Conservation (phyloP, 2,797 vertebrate species). For the Stomatorhinus walkeri region DNA sequence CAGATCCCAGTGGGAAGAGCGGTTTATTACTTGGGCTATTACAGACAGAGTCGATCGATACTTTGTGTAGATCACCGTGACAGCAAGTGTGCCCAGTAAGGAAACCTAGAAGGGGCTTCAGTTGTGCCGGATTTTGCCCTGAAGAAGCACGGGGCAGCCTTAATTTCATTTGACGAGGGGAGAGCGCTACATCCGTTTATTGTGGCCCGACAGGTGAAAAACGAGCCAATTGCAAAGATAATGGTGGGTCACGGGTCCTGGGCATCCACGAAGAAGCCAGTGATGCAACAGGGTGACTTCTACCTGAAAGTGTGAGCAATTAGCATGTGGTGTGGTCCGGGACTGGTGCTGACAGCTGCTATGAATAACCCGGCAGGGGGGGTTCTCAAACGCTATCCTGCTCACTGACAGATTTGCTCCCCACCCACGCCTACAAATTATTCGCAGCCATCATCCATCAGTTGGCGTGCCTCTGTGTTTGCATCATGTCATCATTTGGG, state of each 20-base stretch:
- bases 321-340: constrained; percentile 39
- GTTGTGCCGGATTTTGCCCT: not conserved
- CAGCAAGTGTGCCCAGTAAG: not conserved
- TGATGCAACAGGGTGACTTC: constrained; percentile 27
- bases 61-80: not conserved
- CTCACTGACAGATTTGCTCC: constrained; percentile 33
- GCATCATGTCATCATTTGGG: not conserved
- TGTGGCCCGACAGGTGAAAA: constrained; percentile 35
- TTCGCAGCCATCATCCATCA: constrained; percentile 26
- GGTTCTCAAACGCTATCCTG: constrained; percentile 45
- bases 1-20: not conserved
- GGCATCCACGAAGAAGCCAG: constrained; percentile 27
- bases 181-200: constrained; percentile 32
- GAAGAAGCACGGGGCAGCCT: constrained; percentile 24
- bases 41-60: not conserved
- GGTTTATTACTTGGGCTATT: not conserved
- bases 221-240: constrained; percentile 41
- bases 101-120: not conserved
- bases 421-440: constrained; percentile 14
- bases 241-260: not conserved
- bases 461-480: not conserved
- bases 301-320: constrained; percentile 54
- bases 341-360: constrained; percentile 49
- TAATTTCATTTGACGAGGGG: constrained; percentile 49
- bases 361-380: constrained; percentile 47